Evolutionary conservation across 2,113 vertebrate genomes (phyloP).

Genomic region (Peromyscus leucopus): DNA sequence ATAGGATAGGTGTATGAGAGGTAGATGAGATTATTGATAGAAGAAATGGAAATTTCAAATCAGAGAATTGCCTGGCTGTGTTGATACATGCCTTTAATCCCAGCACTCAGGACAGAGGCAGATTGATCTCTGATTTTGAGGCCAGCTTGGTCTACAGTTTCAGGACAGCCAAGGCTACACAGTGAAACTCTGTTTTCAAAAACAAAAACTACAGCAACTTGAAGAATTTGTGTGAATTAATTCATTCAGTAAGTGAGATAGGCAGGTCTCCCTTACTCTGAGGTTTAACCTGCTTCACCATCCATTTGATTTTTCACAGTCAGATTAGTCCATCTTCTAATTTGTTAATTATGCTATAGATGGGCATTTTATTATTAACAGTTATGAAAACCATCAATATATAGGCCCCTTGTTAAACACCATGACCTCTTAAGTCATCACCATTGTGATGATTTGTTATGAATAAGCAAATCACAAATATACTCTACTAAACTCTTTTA

Average conservation of each 20-base stretch:
- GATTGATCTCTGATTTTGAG: background rate
- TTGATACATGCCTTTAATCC: background rate
- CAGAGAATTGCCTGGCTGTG: background rate
- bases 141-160: background rate
- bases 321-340: background rate
- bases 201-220: background rate
- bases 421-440: background rate
- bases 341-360: background rate
- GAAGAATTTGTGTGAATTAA: background rate
- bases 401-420: background rate
- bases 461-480: background rate
- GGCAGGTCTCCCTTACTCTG: background rate
- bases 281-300: background rate
- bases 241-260: background rate
- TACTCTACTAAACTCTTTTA: background rate
- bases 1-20: background rate
- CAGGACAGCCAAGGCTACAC: background rate
- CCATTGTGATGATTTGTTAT: background rate
- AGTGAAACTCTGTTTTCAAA: background rate
- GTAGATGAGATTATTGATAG: background rate
- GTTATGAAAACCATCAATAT: background rate
- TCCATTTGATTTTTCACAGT: background rate
- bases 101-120: background rate
- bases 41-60: background rate
- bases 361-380: slow-evolving; percentile 5